Evolutionary conservation across 2,113 vertebrate genomes (phyloP).

Genomic region (Struthio camelus): DNA sequence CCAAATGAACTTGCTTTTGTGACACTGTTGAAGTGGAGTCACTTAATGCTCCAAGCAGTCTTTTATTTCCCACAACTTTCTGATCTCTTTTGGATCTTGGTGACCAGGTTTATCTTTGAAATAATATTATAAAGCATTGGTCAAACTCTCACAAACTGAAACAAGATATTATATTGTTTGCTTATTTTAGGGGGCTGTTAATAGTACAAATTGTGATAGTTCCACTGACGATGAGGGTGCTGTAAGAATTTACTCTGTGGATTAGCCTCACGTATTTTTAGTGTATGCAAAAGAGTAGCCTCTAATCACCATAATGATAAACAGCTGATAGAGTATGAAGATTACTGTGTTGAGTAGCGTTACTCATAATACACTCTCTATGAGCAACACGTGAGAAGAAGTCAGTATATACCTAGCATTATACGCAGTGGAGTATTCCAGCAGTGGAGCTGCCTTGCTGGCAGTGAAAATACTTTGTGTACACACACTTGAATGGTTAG

Average conservation of each 20-base stretch:
- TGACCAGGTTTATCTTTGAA: background rate
- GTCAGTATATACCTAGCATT: background rate
- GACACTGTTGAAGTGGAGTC: background rate
- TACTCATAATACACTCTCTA: background rate
- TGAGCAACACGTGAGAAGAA: too few species aligned
- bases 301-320: background rate
- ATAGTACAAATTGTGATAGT: background rate
- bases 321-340: background rate
- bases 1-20: background rate
- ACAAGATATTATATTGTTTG: background rate
- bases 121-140: background rate
- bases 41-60: background rate
- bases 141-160: background rate
- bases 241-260: background rate
- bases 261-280: background rate
- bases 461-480: background rate
- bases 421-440: background rate
- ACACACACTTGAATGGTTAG: too few species aligned
- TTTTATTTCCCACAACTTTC: background rate
- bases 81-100: background rate
- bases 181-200: background rate
- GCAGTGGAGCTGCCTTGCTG: background rate
- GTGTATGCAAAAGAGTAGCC: background rate
- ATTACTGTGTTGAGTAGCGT: background rate
- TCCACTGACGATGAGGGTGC: background rate